phyloP scores from a whole-genome alignment of 1,140 invertebrate genomes.

The Sitophilus oryzae region DNA sequence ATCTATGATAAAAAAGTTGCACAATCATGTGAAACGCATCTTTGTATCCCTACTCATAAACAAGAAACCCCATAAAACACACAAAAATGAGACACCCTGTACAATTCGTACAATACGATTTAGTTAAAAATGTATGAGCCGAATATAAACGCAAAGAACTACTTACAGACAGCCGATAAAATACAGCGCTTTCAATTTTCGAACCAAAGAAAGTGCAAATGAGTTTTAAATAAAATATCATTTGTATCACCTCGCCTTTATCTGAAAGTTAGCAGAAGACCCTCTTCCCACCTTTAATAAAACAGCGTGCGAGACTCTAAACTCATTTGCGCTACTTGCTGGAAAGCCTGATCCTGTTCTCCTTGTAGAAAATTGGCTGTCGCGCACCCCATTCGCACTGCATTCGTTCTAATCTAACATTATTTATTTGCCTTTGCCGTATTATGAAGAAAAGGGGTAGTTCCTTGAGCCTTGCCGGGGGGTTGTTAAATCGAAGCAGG shows the following conservation, averaged over 20 bases:
- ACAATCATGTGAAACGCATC: too few species aligned
- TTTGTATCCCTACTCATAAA: too few species aligned
- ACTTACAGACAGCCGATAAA: too few species aligned
- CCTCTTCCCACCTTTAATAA: neutral
- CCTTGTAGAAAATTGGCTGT: constrained; percentile 6
- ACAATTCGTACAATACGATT: too few species aligned
- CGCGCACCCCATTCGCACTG: constrained; percentile 11
- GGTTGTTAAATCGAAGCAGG: constrained; percentile 27
- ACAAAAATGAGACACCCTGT: too few species aligned
- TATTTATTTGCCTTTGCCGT: constrained; percentile 15
- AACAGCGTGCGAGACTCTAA: neutral
- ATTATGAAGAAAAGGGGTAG: constrained; percentile 15
- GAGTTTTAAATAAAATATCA: neutral
- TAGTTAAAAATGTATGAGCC: too few species aligned
- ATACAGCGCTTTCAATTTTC: too few species aligned
- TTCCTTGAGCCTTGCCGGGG: constrained; percentile 10
- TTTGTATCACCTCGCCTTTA: neutral
- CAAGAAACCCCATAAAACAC: too few species aligned
- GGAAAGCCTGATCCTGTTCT: neutral
- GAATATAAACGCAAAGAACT: too few species aligned
- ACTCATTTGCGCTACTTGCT: neutral
- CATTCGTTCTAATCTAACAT: constrained; percentile 17
- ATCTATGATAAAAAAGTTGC: too few species aligned
- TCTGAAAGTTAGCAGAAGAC: neutral
- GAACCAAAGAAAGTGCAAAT: neutral